Percentiles rank a stretch among this genome's conserved stretches.
Evolutionary conservation across 1,140 invertebrate species (phyloP).

Genomic region (Halictus rubicundus): DNA sequence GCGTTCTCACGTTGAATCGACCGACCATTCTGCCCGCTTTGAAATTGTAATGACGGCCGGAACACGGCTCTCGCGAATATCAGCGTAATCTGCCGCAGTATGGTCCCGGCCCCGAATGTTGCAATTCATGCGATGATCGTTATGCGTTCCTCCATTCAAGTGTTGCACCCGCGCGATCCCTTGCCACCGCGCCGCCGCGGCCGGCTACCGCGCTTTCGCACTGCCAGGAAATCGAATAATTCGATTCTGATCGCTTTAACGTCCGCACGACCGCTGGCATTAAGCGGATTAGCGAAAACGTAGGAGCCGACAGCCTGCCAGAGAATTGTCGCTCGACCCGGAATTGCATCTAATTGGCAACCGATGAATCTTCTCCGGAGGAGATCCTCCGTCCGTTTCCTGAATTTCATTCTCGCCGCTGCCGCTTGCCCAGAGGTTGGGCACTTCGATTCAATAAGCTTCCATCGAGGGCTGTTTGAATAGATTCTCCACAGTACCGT

Average conservation of each 20-base stretch:
- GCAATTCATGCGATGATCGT: conserved; percentile 54
- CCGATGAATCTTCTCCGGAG: conserved; percentile 47
- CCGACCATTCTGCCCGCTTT: conserved; percentile 24
- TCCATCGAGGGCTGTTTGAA: neutral
- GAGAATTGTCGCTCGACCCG: conserved; percentile 52
- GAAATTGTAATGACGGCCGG: conserved; percentile 40
- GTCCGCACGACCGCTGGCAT: conserved; percentile 38
- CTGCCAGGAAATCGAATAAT: conserved; percentile 61
- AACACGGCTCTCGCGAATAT: conserved; percentile 11
- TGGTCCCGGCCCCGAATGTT: conserved; percentile 24
- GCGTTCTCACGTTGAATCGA: conserved; percentile 13
- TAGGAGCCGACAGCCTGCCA: conserved; percentile 34
- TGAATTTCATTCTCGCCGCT: conserved; percentile 41
- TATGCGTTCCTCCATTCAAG: conserved; percentile 56
- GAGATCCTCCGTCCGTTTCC: conserved; percentile 22
- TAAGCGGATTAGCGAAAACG: conserved; percentile 68
- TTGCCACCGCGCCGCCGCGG: too few species aligned
- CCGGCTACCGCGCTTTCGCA: too few species aligned
- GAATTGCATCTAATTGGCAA: conserved; percentile 60
- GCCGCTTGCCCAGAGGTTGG: neutral
- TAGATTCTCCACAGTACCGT: neutral
- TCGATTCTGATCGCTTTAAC: conserved; percentile 65
- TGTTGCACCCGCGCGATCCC: neutral
- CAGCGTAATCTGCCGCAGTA: conserved; percentile 34
- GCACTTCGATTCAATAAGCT: conserved; percentile 35